Evolutionary conservation across 2,888 invertebrate genomes (phyloP), one percentile per base, ranked within the genome.

Genomic region (Geotrupes spiniger): DNA sequence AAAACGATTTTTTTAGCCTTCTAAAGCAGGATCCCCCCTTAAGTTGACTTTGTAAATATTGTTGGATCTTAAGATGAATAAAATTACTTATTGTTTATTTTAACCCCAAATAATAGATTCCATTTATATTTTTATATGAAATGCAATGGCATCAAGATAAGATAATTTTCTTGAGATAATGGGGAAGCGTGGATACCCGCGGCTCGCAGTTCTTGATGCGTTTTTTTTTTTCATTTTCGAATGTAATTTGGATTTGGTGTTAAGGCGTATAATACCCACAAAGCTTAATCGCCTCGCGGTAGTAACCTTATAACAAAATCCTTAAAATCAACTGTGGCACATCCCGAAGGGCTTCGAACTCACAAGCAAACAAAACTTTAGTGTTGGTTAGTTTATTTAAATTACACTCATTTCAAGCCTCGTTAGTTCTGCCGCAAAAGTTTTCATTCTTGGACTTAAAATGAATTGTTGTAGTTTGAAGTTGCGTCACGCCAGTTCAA

Each of bases 391-490:
- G 64, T 66, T 66, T 65, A 65, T 66, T 65, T 63, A 65, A 66
- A 66, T 65, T 61, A 64, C 55, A 54, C 60, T 59, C 62, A 62
- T 65, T 65, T 65, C 56, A 61, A 53, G 62, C 56, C 60, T 62
- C 63, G 63, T 66, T 66, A 66, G 62, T 65, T 63, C 62, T 54
- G 54, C 57, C 58, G 52, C 56, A 60, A 62, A 57, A 61, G 58
- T 63, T 63, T 64, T 59, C 61, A 58, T 62, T 59, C 60, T 60
- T 59, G 55, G 58, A 58, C 58, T 55, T 56, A 58, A 21, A 65
- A 64, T 64, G 63, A 64, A 66, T 63, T 63, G 64, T 62, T 64
- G 62, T 63, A 63, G 63, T 64, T 66, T 62, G 63, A 55, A 63
- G 59, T 62, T 63, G 59, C 63, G 63, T 65, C 65, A 64, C 62